Evolutionary conservation across 2,113 vertebrate genomes (phyloP).

Genomic region (Atrichornis clamosus): DNA sequence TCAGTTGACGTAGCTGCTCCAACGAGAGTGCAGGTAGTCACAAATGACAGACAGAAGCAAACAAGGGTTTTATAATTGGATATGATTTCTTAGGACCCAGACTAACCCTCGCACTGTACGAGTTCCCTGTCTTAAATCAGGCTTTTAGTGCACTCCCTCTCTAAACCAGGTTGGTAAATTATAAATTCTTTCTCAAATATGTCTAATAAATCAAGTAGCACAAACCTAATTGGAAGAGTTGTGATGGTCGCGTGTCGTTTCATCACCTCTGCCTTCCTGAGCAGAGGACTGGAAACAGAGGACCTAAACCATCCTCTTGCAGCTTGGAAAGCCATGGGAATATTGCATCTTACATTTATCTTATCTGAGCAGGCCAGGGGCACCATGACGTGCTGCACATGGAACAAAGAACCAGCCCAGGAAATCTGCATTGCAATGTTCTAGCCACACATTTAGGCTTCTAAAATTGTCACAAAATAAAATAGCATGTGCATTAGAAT

Average conservation of each 20-base stretch:
- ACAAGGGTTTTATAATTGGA: accelerated
- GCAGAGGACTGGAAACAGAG: neutral
- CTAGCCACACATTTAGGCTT: neutral
- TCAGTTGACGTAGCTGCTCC: neutral
- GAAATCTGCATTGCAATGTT: neutral
- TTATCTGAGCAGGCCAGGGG: neutral
- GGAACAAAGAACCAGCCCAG: neutral
- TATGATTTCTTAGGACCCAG: neutral
- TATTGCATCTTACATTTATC: neutral
- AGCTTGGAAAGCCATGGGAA: neutral
- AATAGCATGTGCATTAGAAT: neutral
- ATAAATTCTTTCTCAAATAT: neutral
- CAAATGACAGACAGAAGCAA: neutral
- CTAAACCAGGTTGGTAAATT: neutral
- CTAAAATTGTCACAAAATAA: conserved; percentile 11
- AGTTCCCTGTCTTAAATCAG: neutral
- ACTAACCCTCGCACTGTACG: accelerated
- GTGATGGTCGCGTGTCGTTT: neutral
- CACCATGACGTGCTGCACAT: neutral
- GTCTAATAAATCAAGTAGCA: neutral
- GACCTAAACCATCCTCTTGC: neutral
- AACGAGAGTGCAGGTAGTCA: neutral
- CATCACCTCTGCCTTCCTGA: neutral
- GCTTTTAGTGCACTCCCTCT: neutral
- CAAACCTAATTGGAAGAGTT: neutral